phyloP scores from a whole-genome alignment of 2,888 invertebrate species.

The Zootermopsis nevadensis region DNA sequence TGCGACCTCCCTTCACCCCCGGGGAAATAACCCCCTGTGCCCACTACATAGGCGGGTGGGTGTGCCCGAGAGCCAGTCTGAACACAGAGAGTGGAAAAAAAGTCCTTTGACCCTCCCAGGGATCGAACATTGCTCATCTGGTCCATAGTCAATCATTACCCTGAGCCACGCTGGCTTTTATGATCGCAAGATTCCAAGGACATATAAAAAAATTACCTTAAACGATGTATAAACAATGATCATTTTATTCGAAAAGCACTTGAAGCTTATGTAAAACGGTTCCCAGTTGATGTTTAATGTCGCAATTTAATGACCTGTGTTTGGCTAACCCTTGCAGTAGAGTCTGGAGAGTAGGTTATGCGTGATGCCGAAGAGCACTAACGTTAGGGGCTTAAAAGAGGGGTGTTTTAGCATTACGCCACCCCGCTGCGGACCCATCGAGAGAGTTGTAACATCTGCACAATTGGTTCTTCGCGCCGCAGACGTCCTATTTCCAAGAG shows the following conservation, averaged over 20 bases:
- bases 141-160: no score
- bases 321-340: background rate
- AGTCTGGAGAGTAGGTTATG: slow-evolving; percentile 9
- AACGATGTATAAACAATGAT: background rate
- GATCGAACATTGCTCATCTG: no score
- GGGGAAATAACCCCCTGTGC: no score
- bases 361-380: background rate
- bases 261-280: background rate
- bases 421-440: background rate
- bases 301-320: background rate
- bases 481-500: background rate
- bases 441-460: slow-evolving; percentile 24
- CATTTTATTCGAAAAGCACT: background rate
- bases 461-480: background rate
- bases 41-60: no score
- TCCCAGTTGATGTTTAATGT: background rate
- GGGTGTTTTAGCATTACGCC: slow-evolving; percentile 27
- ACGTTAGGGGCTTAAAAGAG: slow-evolving; percentile 12
- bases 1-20: no score
- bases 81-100: no score
- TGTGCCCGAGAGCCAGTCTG: no score
- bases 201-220: no score
- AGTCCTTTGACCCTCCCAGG: no score
- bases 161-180: no score
- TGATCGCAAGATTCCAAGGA: no score